phyloP scores from a whole-genome alignment of 1,140 invertebrate species.

The Leptoteleia sp. region DNA sequence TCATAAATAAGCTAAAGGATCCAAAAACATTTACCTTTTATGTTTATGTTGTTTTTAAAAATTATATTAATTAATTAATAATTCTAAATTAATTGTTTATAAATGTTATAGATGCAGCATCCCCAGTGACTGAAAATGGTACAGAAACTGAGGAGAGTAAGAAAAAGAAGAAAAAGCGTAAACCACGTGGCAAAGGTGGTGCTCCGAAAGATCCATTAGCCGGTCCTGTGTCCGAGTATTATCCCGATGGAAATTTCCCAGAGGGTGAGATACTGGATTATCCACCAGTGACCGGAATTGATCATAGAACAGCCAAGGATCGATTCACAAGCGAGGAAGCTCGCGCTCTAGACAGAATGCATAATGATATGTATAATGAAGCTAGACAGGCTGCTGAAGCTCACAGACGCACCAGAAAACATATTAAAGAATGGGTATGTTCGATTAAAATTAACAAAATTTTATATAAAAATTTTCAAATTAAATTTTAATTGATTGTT shows the following conservation, averaged over 20 bases:
- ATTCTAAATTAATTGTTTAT: too few relatives aligned
- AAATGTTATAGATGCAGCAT: slow-evolving; percentile 15
- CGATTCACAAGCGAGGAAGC: slow-evolving; percentile 96
- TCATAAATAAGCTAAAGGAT: too few relatives aligned
- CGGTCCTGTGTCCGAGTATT: slow-evolving; percentile 92
- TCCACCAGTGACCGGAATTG: slow-evolving; percentile 84
- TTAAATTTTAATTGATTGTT: too few relatives aligned
- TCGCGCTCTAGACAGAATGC: slow-evolving; percentile 88
- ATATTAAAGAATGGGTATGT: slow-evolving; percentile 78
- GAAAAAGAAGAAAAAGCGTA: slow-evolving; percentile 85
- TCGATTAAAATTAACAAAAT: too few relatives aligned
- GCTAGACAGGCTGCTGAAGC: slow-evolving; percentile 97
- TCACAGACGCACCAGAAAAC: slow-evolving; percentile 90
- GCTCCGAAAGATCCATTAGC: slow-evolving; percentile 89
- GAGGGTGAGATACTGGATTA: slow-evolving; percentile 91
- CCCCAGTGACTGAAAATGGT: slow-evolving; percentile 69
- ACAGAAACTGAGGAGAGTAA: slow-evolving; percentile 81
- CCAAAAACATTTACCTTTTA: too few relatives aligned
- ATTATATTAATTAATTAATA: slow-evolving; percentile 3
- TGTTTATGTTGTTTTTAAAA: too few relatives aligned
- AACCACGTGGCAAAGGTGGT: slow-evolving; percentile 80
- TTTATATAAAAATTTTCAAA: too few relatives aligned
- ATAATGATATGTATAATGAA: slow-evolving; percentile 96
- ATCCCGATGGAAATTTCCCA: slow-evolving; percentile 90
- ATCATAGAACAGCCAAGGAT: slow-evolving; percentile 92